phyloP scores from a whole-genome alignment of 2,888 invertebrate species.

The Eilema griseolum region DNA sequence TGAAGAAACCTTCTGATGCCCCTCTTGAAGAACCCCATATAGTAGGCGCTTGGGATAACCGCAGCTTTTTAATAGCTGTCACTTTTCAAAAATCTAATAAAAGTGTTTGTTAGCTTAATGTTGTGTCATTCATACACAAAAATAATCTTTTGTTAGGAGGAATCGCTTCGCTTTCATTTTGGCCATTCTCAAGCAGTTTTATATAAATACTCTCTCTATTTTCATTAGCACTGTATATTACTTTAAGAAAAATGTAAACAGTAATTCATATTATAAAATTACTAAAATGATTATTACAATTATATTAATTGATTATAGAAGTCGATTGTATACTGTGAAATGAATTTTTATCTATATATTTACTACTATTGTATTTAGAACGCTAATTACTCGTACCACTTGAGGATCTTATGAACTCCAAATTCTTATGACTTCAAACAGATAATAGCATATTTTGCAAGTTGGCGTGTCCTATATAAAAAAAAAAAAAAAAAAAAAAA shows the following conservation, averaged over 20 bases:
- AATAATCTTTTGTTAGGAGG: background rate
- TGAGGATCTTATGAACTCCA: conserved; percentile 84
- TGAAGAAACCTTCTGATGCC: no score
- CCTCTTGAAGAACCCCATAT: no score
- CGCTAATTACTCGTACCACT: conserved; percentile 82
- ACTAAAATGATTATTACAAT: no score
- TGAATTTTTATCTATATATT: conserved; percentile 82
- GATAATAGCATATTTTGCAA: conserved; percentile 81
- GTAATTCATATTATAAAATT: no score
- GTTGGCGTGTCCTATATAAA: no score
- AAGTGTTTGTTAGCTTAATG: no score
- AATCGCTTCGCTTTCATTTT: conserved; percentile 1
- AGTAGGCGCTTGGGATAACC: no score
- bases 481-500: no score
- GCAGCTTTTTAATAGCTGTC: no score
- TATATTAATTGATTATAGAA: conserved; percentile 55
- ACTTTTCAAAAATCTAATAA: no score
- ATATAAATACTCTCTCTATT: background rate
- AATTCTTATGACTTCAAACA: conserved; percentile 85
- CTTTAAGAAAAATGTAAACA: no score
- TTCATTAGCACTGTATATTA: background rate
- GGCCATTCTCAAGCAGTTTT: background rate
- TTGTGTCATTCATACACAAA: no score
- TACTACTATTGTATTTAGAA: conserved; percentile 78
- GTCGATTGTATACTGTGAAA: conserved; percentile 78